A percentile compares a stretch with the other conserved stretches of the same genome.
phyloP scores from a whole-genome alignment of 2,888 invertebrate species.

The Drosophila helvetica region DNA sequence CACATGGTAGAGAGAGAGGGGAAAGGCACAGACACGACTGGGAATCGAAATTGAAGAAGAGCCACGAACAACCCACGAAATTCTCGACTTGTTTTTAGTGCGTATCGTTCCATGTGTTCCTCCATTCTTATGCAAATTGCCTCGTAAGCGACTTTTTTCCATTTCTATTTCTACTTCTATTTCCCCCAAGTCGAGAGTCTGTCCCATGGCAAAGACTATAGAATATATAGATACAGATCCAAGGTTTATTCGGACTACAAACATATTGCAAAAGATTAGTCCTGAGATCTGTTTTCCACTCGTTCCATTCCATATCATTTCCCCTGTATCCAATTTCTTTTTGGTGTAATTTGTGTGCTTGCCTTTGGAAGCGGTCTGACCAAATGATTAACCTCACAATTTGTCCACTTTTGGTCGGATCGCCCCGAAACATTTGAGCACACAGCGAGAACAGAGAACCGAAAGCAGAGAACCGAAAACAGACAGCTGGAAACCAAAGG shows the following conservation, averaged over 20 bases:
- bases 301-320: background rate
- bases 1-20: constrained; percentile 14
- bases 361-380: constrained; percentile 17
- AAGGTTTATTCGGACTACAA: too few relatives aligned
- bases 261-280: too few relatives aligned
- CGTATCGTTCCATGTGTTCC: constrained; percentile 21
- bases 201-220: too few relatives aligned
- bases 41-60: constrained; percentile 50
- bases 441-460: background rate
- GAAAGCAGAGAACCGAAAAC: background rate
- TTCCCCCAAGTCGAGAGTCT: too few relatives aligned
- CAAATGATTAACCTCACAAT: constrained; percentile 19
- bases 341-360: background rate
- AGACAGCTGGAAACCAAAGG: background rate
- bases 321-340: too few relatives aligned
- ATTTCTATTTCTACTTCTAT: constrained; percentile 6
- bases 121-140: constrained; percentile 55
- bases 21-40: constrained; percentile 47
- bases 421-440: too few relatives aligned
- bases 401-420: constrained; percentile 22
- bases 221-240: too few relatives aligned
- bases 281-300: background rate
- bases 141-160: constrained; percentile 31
- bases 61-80: constrained; percentile 10
- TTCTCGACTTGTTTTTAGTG: constrained; percentile 26